Base-by-base conservation (phyloP, 2,888 invertebrate species). In the Meloe dianella region DNA sequence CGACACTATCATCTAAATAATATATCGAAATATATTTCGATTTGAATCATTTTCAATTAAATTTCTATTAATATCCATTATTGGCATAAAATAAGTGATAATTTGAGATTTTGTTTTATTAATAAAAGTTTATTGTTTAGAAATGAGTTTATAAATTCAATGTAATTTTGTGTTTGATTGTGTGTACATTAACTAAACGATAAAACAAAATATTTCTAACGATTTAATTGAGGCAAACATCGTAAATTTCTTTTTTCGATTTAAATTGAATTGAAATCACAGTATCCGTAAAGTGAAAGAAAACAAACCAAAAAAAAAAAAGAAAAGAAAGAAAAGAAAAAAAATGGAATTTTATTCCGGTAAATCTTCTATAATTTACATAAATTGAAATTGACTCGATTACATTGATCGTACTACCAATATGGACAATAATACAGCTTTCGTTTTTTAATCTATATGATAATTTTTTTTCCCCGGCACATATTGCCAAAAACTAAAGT, bases 151-250 rank as follows among this genome's bases (percentile, higher is more conserved):
- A 38, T 38, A 38, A 38, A 4, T 38, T n/a, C n/a, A 14, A n/a
- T 17, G n/a, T 38, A 38, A 38, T 38, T n/a, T 38, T n/a, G 38
- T 54, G 27, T 54, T 47, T 56, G 58, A 17, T 29, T 59, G 64
- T 64, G 64, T 65, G 64, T 56, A 51, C 24, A 6, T 29, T 38
- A 27, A 14, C n/a, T 30, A 10, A 38, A 38, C 27, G n/a, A 32
- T 57, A n/a, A n/a, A n/a, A n/a, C n/a, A 57, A 22, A 57, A 62
- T 54, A 59, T 54, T 54, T 51, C 60, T 61, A 61, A 64, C 60
- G 63, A 60, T 64, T 64, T 69, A 69, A 71, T 69, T 68, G 65
- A 68, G 61, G 57, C 30, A n/a, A 60, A 61, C 56, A 61, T 64
- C 65, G 67, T 69, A 69, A 71, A 69, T 65, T 59, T 61, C 38